A percentile compares a stretch with the other conserved stretches of the same genome.
These are phyloP conservation scores for Prorops nasuta DNA, from an alignment of 1,140 invertebrate genomes.

Conservation along the genomic window DNA sequence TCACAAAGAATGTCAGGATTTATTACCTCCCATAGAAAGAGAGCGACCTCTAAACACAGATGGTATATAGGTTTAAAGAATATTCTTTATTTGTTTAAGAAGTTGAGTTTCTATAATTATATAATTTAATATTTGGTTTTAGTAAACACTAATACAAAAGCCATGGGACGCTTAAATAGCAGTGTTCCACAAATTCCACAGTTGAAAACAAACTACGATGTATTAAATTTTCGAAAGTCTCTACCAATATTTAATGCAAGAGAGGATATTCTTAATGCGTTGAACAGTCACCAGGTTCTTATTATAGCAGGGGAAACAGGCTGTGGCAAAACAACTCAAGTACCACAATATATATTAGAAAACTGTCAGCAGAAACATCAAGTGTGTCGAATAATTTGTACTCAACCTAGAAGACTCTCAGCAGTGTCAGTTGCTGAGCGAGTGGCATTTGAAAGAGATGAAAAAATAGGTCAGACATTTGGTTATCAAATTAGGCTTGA, in stretches of 20 bases:
- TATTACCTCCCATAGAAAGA: slow-evolving; percentile 61
- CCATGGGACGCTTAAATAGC: slow-evolving; percentile 63
- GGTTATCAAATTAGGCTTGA: slow-evolving; percentile 94
- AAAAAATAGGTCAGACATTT: slow-evolving; percentile 81
- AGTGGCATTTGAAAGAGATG: slow-evolving; percentile 81
- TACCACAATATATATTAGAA: slow-evolving; percentile 89
- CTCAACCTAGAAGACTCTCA: slow-evolving; percentile 88
- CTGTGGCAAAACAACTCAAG: slow-evolving; percentile 88
- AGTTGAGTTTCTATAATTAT: slow-evolving; percentile 2
- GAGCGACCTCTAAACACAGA: slow-evolving; percentile 44
- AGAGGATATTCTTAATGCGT: slow-evolving; percentile 57
- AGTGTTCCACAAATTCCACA: slow-evolving; percentile 66
- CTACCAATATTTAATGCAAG: slow-evolving; percentile 61
- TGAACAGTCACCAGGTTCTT: slow-evolving; percentile 60
- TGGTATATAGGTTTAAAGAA: too few relatives aligned
- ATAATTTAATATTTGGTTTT: slow-evolving; percentile 22
- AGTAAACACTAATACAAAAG: slow-evolving; percentile 56
- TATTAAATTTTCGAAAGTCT: slow-evolving; percentile 57
- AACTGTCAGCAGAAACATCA: slow-evolving; percentile 64
- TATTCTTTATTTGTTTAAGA: slow-evolving; percentile 2
- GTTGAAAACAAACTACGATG: slow-evolving; percentile 53
- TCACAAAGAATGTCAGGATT: slow-evolving; percentile 68
- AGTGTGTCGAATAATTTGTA: slow-evolving; percentile 85
- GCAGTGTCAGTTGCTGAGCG: slow-evolving; percentile 83
- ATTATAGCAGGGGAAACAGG: slow-evolving; percentile 81